Evolutionary conservation across 1,140 invertebrate genomes (phyloP).

Genomic region (Bombus impatiens): DNA sequence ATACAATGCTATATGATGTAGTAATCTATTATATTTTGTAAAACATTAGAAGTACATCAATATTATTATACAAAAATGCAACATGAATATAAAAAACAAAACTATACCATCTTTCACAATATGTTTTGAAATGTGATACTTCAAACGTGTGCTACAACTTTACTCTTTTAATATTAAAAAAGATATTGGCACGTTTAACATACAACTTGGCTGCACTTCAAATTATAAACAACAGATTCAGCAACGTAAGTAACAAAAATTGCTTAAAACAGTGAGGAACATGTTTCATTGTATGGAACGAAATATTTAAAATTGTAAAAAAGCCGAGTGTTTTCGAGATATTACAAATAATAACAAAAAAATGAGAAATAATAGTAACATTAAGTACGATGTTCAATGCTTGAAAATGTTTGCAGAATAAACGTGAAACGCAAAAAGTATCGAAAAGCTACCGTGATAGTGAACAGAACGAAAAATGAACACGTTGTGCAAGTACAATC

Average conservation of each 20-base stretch:
- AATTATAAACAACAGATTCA: background rate
- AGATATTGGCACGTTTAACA: background rate
- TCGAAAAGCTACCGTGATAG: background rate
- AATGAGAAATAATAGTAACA: background rate
- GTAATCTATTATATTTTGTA: background rate
- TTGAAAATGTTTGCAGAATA: background rate
- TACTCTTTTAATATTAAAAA: background rate
- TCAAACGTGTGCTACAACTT: no score
- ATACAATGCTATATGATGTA: background rate
- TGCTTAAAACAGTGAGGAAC: background rate
- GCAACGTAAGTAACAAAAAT: background rate
- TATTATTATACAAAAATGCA: background rate
- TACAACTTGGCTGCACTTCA: background rate
- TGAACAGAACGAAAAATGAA: slow-evolving; percentile 9
- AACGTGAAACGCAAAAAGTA: background rate
- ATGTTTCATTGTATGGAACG: background rate
- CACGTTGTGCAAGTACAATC: slow-evolving; percentile 39
- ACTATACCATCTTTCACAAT: background rate
- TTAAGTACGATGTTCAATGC: no score
- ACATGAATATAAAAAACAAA: background rate
- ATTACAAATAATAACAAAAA: background rate
- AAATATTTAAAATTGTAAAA: background rate
- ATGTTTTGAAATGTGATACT: slow-evolving; percentile 21
- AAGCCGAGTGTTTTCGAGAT: background rate
- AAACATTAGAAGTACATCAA: background rate